Conservation (phyloP, 2,888 invertebrate species). For the Cyrtodaria siliqua region DNA sequence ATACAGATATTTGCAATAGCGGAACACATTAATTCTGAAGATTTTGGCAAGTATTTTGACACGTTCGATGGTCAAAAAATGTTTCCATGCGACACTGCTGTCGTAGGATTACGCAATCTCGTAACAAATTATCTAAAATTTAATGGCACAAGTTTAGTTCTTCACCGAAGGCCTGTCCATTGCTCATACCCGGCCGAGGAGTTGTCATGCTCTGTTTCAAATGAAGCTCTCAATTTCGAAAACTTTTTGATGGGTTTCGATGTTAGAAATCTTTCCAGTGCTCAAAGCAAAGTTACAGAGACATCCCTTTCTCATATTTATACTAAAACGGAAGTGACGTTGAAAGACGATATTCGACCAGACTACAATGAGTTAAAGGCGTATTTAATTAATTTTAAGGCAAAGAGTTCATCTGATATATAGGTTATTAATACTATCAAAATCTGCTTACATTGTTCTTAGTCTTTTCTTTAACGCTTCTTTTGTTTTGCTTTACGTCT, state of each 20-base stretch:
- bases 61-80: constrained; percentile 28
- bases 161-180: constrained; percentile 74
- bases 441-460: too few species aligned
- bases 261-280: neutral
- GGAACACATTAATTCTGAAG: neutral
- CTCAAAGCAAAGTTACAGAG: constrained; percentile 40
- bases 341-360: constrained; percentile 22
- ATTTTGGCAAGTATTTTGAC: constrained; percentile 32
- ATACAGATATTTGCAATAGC: constrained; percentile 25
- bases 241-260: constrained; percentile 16
- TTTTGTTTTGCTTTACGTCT: too few species aligned
- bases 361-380: constrained; percentile 23
- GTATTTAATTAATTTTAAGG: constrained; percentile 15
- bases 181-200: constrained; percentile 69
- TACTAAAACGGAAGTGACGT: neutral
- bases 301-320: constrained; percentile 74
- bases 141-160: constrained; percentile 76
- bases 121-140: constrained; percentile 72
- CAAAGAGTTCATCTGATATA: too few species aligned
- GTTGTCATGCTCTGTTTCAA: constrained; percentile 55
- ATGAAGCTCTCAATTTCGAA: constrained; percentile 22
- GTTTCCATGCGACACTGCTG: constrained; percentile 74
- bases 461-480: too few species aligned
- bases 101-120: constrained; percentile 75
- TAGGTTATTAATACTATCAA: too few species aligned